Conservation (phyloP, 2,113 vertebrate species). For the Epinephelus lanceolatus region DNA sequence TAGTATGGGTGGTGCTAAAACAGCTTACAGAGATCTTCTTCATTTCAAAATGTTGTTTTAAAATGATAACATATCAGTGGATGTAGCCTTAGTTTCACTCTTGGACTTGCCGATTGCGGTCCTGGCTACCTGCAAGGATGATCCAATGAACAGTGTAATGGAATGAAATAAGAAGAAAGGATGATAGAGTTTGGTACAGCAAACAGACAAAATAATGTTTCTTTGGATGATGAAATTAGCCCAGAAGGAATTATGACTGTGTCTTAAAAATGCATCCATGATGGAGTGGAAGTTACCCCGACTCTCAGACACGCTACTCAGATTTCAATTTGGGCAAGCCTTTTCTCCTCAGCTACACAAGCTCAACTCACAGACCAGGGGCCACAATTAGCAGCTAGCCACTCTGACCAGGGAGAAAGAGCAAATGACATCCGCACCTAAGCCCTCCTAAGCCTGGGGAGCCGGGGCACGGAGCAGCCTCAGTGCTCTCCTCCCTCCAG, state of each 20-base stretch:
- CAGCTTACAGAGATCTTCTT: too few species aligned
- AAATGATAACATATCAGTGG: too few species aligned
- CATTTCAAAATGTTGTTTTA: too few species aligned
- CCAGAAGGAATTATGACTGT: conserved; percentile 69
- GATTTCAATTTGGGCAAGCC: conserved; percentile 85
- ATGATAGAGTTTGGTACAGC: conserved; percentile 31
- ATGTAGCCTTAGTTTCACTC: neutral
- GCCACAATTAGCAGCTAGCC: conserved; percentile 85
- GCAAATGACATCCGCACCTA: conserved; percentile 82
- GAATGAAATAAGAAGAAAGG: conserved; percentile 48
- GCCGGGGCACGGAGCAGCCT: conserved; percentile 59
- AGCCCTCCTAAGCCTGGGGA: conserved; percentile 84
- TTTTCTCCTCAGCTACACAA: conserved; percentile 73
- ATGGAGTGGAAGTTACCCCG: conserved; percentile 56
- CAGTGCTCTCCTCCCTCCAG: conserved; percentile 66
- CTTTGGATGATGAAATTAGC: conserved; percentile 75
- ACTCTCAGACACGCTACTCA: conserved; percentile 83
- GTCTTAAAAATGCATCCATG: conserved; percentile 63
- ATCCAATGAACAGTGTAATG: conserved; percentile 63
- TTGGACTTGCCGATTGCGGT: neutral
- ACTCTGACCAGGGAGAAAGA: conserved; percentile 76
- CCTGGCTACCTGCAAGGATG: conserved; percentile 12
- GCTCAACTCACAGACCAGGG: conserved; percentile 78
- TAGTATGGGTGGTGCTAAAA: too few species aligned
- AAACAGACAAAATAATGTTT: conserved; percentile 60